A percentile compares a stretch with the other conserved stretches of the same genome.
phyloP scores from a whole-genome alignment of 37 sponge, comb jelly and placozoan genomes.

The Oopsacas minuta region DNA sequence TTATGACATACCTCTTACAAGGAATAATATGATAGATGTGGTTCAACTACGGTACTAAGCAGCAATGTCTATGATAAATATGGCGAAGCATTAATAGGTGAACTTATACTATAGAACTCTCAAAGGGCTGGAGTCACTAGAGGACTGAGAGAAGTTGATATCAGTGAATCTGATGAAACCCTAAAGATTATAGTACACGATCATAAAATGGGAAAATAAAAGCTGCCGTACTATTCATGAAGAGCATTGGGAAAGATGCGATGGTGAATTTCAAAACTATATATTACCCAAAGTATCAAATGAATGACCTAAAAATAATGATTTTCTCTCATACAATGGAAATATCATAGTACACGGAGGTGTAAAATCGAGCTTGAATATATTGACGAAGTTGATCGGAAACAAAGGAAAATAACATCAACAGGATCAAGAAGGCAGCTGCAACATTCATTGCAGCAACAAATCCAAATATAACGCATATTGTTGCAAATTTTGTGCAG shows the following conservation, averaged over 20 bases:
- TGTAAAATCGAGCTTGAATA: background rate
- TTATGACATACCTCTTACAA: background rate
- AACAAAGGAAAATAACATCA: background rate
- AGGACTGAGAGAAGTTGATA: background rate
- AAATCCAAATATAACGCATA: background rate
- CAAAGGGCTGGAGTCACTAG: background rate
- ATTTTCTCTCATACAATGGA: background rate
- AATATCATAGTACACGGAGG: background rate
- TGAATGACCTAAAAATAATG: background rate
- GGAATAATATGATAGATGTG: background rate
- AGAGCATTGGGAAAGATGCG: background rate
- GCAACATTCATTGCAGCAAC: background rate
- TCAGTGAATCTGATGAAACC: background rate
- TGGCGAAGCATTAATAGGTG: background rate
- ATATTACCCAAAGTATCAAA: background rate
- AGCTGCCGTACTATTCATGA: background rate
- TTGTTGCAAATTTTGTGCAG: background rate
- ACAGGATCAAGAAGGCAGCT: background rate
- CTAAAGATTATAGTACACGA: background rate
- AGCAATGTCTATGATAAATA: background rate
- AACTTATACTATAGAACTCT: background rate
- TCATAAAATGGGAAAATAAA: background rate
- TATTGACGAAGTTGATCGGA: background rate
- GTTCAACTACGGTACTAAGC: background rate
- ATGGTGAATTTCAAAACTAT: background rate